Percentiles rank a stretch among this genome's conserved stretches.
These are phyloP conservation scores for Polydrusus tereticollis DNA, from an alignment of 2,888 invertebrate species.

Conservation along the genomic window DNA sequence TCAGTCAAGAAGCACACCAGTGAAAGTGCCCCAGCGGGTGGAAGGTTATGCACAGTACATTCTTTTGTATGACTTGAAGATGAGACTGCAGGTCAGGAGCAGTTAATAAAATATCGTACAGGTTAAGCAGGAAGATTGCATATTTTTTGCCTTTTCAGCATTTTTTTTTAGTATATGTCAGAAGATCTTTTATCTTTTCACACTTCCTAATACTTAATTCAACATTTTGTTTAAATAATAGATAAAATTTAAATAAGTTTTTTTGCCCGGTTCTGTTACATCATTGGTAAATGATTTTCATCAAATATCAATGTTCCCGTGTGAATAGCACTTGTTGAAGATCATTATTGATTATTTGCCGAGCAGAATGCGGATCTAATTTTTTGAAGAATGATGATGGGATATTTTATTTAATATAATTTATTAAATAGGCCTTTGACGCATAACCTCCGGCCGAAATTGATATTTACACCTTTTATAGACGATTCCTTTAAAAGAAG, in stretches of 20 bases:
- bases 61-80: conserved; percentile 2
- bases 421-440: neutral
- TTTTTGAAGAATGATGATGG: neutral
- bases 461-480: neutral
- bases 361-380: conserved; percentile 5
- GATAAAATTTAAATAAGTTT: no score
- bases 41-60: conserved; percentile 12
- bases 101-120: no score
- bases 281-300: neutral
- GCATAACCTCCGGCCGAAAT: neutral
- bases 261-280: neutral
- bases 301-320: neutral
- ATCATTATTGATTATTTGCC: neutral
- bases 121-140: no score
- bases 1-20: conserved; percentile 5
- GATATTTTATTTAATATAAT: neutral
- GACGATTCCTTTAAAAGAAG: no score
- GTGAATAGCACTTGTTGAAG: neutral
- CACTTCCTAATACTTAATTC: no score
- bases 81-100: neutral
- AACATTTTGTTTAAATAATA: no score
- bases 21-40: conserved; percentile 27
- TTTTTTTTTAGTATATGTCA: no score
- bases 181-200: no score
- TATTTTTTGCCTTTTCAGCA: no score